Evolutionary conservation across 2,888 invertebrate species (phyloP).

Genomic region (Cheilosia urbana): DNA sequence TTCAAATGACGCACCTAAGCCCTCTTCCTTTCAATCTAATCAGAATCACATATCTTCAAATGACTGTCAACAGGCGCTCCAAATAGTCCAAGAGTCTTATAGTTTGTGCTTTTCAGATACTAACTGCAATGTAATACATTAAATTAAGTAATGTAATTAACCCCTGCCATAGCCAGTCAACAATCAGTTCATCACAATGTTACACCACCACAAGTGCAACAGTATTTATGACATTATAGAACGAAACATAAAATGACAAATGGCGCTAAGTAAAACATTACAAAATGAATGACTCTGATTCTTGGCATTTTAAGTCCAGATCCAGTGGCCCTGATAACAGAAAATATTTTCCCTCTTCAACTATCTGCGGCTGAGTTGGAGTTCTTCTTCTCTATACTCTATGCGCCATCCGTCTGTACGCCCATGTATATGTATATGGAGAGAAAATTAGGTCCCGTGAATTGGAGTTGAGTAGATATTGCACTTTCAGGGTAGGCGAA

Average conservation of each 20-base stretch:
- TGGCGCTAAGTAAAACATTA: constrained; percentile 70
- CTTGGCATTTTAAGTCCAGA: constrained; percentile 68
- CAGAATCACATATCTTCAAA: constrained; percentile 68
- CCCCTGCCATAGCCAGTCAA: constrained; percentile 29
- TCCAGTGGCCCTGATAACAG: constrained; percentile 63
- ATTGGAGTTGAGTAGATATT: constrained; percentile 51
- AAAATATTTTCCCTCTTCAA: neutral
- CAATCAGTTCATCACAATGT: constrained; percentile 17
- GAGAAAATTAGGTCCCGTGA: constrained; percentile 54
- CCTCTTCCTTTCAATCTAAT: constrained; percentile 47
- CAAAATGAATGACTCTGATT: constrained; percentile 72
- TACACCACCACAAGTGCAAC: neutral
- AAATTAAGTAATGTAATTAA: constrained; percentile 63
- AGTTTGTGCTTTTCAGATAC: constrained; percentile 19
- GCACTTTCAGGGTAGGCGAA: constrained; percentile 38
- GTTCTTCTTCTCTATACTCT: constrained; percentile 12
- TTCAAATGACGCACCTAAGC: neutral
- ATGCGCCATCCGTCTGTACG: constrained; percentile 19
- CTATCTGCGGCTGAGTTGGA: neutral
- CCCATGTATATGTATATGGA: constrained; percentile 2
- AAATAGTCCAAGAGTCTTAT: constrained; percentile 10
- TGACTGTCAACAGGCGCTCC: constrained; percentile 64
- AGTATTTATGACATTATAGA: constrained; percentile 21
- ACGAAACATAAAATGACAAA: constrained; percentile 62
- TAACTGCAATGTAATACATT: constrained; percentile 51